Conservation (phyloP, 2,113 vertebrate genomes). For the Chaenocephalus aceratus region DNA sequence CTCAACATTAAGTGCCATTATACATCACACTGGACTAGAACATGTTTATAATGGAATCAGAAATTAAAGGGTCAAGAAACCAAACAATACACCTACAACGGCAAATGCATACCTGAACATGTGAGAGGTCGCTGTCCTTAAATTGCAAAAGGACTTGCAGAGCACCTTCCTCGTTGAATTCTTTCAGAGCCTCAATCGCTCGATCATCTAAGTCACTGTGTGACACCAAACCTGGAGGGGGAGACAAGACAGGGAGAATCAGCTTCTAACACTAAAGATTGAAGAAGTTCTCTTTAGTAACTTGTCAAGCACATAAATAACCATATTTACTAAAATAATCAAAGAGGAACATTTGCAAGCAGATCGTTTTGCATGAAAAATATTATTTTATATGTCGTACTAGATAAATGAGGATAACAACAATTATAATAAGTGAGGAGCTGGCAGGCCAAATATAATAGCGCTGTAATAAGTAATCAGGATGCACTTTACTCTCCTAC, state of each 20-base stretch:
- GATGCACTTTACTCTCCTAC: slow-evolving; percentile 47
- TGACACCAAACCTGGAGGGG: slow-evolving; percentile 92
- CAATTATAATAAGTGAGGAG: neutral
- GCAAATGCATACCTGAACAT: slow-evolving; percentile 91
- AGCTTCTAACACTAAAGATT: neutral
- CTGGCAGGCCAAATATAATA: slow-evolving; percentile 25
- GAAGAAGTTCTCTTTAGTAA: neutral
- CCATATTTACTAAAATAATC: neutral
- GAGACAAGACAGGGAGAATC: slow-evolving; percentile 55
- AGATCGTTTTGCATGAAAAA: neutral
- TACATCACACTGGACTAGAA: neutral
- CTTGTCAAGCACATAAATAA: neutral
- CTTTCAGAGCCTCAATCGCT: slow-evolving; percentile 98
- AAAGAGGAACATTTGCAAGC: neutral
- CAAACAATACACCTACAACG: neutral
- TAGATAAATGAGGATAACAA: slow-evolving; percentile 1
- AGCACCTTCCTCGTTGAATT: slow-evolving; percentile 99
- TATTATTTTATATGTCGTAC: slow-evolving; percentile 2
- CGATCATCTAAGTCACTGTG: slow-evolving; percentile 99
- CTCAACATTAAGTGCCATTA: neutral
- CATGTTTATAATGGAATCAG: neutral
- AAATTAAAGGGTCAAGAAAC: neutral
- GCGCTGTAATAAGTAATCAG: slow-evolving; percentile 23
- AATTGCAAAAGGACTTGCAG: slow-evolving; percentile 98
- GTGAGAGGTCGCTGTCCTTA: slow-evolving; percentile 99